Evolutionary conservation across 2,888 invertebrate genomes (phyloP).

Genomic region (Myopa tessellatipennis): DNA sequence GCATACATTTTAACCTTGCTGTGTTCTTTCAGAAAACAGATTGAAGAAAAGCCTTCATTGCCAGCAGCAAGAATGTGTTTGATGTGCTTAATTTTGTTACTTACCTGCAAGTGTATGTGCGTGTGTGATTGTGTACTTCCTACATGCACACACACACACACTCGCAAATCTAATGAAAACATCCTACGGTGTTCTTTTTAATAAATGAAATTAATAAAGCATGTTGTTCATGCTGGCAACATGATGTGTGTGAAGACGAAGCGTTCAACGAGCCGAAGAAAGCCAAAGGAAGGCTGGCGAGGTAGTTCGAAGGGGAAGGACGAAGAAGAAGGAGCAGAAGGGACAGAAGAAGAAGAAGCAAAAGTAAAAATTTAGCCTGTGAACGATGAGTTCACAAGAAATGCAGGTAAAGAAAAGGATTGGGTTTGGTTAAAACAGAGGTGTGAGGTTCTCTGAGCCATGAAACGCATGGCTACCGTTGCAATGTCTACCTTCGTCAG

Average conservation of each 20-base stretch:
- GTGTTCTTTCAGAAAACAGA: background rate
- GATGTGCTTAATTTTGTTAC: slow-evolving; percentile 33
- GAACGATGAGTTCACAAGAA: background rate
- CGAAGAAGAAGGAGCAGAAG: background rate
- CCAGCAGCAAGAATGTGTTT: slow-evolving; percentile 30
- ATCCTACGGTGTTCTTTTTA: slow-evolving; percentile 57
- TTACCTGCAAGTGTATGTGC: slow-evolving; percentile 13
- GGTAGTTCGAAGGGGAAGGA: background rate
- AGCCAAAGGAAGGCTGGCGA: background rate
- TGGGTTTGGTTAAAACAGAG: background rate
- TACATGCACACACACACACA: slow-evolving; percentile 3
- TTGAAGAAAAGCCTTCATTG: slow-evolving; percentile 18
- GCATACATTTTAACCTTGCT: slow-evolving; percentile 6
- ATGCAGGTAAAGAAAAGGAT: background rate
- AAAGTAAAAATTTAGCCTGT: background rate
- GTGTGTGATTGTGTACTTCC: background rate
- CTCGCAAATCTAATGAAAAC: slow-evolving; percentile 45
- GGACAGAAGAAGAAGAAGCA: background rate
- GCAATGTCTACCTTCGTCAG: too few relatives aligned
- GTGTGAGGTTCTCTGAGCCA: too few relatives aligned
- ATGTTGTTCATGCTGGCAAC: slow-evolving; percentile 46
- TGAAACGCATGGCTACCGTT: too few relatives aligned
- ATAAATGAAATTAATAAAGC: slow-evolving; percentile 62
- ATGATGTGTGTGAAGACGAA: background rate
- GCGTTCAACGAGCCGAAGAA: too few relatives aligned